phyloP scores from a whole-genome alignment of 2,888 invertebrate species.

The Rhagonycha fulva region DNA sequence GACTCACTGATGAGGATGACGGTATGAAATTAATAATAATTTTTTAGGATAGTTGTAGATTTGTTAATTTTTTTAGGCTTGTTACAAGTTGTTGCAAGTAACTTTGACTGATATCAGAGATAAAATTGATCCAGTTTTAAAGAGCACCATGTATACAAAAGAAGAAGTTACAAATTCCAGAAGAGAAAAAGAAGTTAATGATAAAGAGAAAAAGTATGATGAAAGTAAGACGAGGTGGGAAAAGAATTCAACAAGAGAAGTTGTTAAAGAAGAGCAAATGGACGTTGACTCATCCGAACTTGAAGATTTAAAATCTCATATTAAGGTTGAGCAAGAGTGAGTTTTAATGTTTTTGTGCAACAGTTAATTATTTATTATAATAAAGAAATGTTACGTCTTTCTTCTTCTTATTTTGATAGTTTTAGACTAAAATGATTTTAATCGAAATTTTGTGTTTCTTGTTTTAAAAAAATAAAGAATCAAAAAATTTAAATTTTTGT shows the following conservation, averaged over 20 bases:
- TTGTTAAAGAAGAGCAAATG: constrained; percentile 27
- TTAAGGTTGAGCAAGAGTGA: constrained; percentile 17
- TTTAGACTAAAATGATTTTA: neutral
- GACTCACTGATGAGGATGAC: constrained; percentile 61
- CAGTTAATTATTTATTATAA: neutral
- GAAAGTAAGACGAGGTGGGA: constrained; percentile 49
- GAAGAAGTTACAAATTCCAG: constrained; percentile 43
- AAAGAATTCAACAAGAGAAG: constrained; percentile 41
- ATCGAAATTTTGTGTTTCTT: neutral
- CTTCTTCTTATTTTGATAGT: neutral
- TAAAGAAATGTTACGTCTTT: neutral
- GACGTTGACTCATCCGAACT: constrained; percentile 14
- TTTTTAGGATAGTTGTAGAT: constrained; percentile 19
- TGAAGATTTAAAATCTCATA: constrained; percentile 16
- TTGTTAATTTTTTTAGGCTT: constrained; percentile 58
- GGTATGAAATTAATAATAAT: constrained; percentile 51
- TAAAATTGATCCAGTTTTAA: constrained; percentile 63
- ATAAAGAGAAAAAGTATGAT: constrained; percentile 46
- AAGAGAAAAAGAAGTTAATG: constrained; percentile 39
- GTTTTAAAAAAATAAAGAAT: neutral
- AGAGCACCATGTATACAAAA: constrained; percentile 45
- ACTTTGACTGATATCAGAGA: constrained; percentile 66
- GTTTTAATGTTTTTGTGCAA: neutral
- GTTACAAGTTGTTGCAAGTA: constrained; percentile 70
- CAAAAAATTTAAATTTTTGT: neutral